Conservation (phyloP, 2,113 vertebrate genomes). For the Meles meles region DNA sequence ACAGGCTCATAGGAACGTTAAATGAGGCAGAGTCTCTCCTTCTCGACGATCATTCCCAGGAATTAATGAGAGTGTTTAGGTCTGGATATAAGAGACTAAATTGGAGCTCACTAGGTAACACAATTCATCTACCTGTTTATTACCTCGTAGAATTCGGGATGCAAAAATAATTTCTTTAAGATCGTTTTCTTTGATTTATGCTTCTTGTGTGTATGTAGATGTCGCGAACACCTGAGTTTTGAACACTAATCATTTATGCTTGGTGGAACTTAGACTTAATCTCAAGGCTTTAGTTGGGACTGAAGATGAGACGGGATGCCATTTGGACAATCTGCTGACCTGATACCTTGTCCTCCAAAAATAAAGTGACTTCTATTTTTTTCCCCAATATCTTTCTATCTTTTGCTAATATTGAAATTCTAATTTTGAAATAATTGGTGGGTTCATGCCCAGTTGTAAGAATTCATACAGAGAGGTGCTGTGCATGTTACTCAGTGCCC, state of each 20-base stretch:
- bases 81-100: constrained; percentile 88
- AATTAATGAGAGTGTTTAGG: constrained; percentile 80
- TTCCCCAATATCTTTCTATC: background rate
- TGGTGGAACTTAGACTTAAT: background rate
- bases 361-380: background rate
- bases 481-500: fast-evolving
- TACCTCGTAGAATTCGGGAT: background rate
- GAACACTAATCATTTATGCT: background rate
- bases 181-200: background rate
- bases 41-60: constrained; percentile 83
- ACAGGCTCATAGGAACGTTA: constrained; percentile 82
- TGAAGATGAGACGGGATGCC: no score
- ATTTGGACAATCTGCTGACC: background rate
- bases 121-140: background rate
- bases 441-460: background rate
- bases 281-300: background rate
- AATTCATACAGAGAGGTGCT: background rate
- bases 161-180: background rate
- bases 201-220: background rate
- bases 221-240: fast-evolving
- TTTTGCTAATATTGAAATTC: background rate
- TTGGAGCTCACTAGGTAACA: constrained; percentile 90
- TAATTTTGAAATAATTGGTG: background rate
- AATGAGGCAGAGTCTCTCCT: constrained; percentile 85
- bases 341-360: background rate